Evolutionary conservation across 2,113 vertebrate species (phyloP).

Genomic region (Chionis minor): DNA sequence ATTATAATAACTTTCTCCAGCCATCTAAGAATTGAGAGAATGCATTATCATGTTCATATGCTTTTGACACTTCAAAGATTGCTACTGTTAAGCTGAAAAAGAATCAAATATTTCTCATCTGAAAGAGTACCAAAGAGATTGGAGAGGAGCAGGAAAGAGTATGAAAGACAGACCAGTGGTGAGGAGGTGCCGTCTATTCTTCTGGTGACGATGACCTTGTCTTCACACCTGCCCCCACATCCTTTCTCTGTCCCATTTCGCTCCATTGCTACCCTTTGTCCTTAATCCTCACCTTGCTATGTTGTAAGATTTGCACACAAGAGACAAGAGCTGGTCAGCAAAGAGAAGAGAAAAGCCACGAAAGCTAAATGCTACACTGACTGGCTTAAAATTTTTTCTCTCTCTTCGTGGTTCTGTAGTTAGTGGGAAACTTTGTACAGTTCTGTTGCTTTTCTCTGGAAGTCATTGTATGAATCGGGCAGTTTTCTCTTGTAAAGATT

Average conservation of each 20-base stretch:
- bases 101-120: background rate
- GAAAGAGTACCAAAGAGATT: background rate
- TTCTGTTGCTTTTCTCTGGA: background rate
- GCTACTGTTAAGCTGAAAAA: background rate
- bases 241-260: background rate
- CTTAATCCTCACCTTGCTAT: background rate
- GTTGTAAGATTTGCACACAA: background rate
- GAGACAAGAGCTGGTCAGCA: background rate
- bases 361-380: background rate
- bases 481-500: background rate
- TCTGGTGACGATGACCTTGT: background rate
- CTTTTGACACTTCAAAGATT: background rate
- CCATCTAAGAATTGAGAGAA: background rate
- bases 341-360: background rate
- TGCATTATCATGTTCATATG: background rate
- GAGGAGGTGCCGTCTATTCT: background rate
- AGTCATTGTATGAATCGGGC: background rate
- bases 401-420: background rate
- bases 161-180: background rate
- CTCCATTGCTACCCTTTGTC: background rate
- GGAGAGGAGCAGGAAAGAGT: background rate
- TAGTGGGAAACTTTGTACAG: background rate
- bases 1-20: background rate
- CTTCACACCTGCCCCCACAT: background rate
- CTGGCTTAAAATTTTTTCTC: background rate